Evolutionary conservation across 2,888 invertebrate species (phyloP), one percentile per base, ranked within the genome.

Genomic region (Linyphia triangularis): DNA sequence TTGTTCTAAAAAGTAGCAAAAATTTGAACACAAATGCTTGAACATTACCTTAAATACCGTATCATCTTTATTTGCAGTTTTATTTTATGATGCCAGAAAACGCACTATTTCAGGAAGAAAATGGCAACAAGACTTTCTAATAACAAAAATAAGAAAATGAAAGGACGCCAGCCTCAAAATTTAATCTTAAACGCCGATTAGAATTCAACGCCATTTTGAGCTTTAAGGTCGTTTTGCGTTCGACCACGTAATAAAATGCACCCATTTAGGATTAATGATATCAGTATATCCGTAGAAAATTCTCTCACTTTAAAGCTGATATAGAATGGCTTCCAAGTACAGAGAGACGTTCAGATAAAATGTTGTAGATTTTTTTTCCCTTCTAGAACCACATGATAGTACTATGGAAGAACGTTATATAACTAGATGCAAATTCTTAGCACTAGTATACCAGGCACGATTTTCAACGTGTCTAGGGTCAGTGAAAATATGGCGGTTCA

Each of bases 161-260:
- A 40, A 43, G 3, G 40, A 10, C 7, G n/a, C 26, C 43, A 67
- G 30, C 19, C 37, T n/a, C 24, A 37, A 70, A 67, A 81, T 70
- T 70, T 70, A 81, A 81, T 81, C 81, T 81, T 61, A 81, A 81
- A 70, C 70, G 79, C 19, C 79, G 81, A 81, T 81, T 81, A 81
- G 81, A 81, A 69, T 81, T 70, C 81, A 16, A 19, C 59, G 69
- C 70, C 40, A 40, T 81, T 81, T 70, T 61, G 59, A 19, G 51
- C 51, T 67, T 67, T 63, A 43, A 51, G 7, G 57, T 10, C 19
- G 30, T 30, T 69, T 22, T 6, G 28, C 37, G 59, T 70, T 59
- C 59, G 33, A 67, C 43, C 37, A n/a, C 43, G 30, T 81, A 81
- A 81, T 81, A 81, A 81, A 81, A 81, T 28, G 81, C 57, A 5